Conservation (phyloP, 2,888 invertebrate genomes). For the Hyppa rectilinea region DNA sequence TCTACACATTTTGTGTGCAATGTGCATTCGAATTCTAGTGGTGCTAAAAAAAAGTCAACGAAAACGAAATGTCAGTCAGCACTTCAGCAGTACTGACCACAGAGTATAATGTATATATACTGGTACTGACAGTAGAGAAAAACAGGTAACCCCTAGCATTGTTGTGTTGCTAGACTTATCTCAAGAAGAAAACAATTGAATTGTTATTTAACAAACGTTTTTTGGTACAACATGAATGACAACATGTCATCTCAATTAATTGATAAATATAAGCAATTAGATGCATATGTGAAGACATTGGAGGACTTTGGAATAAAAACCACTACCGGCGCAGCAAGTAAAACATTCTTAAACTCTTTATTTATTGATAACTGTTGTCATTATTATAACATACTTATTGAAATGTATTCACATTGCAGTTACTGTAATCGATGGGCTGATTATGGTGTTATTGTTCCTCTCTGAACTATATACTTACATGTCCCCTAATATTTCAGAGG, state of each 20-base stretch:
- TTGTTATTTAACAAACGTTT: neutral
- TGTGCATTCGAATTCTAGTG: constrained; percentile 14
- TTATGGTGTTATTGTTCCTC: constrained; percentile 96
- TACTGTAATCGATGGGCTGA: constrained; percentile 95
- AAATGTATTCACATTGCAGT: constrained; percentile 92
- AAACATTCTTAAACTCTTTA: constrained; percentile 49
- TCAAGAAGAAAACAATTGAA: constrained; percentile 45
- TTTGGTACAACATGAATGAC: constrained; percentile 9
- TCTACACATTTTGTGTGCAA: constrained; percentile 24
- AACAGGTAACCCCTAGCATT: too few species aligned
- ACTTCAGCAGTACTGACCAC: too few species aligned
- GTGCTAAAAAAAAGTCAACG: constrained; percentile 17
- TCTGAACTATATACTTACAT: constrained; percentile 96
- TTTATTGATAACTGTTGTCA: constrained; percentile 12
- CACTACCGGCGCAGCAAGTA: constrained; percentile 97
- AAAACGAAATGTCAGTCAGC: constrained; percentile 5
- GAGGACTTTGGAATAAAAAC: constrained; percentile 99
- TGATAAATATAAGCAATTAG: constrained; percentile 93
- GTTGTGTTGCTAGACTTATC: neutral
- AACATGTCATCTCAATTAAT: constrained; percentile 84
- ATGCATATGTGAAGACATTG: constrained; percentile 99
- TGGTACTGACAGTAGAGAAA: neutral
- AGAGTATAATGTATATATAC: too few species aligned
- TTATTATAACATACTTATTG: constrained; percentile 14
- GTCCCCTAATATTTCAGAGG: constrained; percentile 96